Base-by-base conservation (phyloP, 2,888 invertebrate genomes). In the Octonoba sinensis region DNA sequence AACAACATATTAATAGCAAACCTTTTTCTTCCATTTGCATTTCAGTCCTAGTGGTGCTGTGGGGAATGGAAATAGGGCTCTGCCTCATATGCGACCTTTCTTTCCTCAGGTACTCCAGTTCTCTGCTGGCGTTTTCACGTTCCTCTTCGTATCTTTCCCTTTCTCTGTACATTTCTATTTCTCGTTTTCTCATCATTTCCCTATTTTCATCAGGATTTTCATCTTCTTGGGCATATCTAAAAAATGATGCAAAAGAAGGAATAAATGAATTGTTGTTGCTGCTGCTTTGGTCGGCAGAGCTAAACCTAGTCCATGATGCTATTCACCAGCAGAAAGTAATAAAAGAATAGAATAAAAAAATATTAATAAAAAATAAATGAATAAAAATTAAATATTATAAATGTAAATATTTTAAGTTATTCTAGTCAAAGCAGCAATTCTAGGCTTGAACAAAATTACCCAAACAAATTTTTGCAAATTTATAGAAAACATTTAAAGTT, bases 131-230 rank as follows among this genome's bases (percentile, higher is more conserved):
- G n/a, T 69, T 36, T 15, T 69, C 69, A n/a, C 57, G 47, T 46
- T 82, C 82, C n/a, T 74, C 67, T 62, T 82, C 15, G 46, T 76
- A 69, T 20, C 62, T 76, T 59, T 82, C 82, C 2, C 59, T 56
- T 16, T 82, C 72, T 2, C 62, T 46, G 27, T 66, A 70, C 1
- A 75, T n/a, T 15, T 79, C 74, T 44, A 66, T 70, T 62, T 82
- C 76, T 11, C 66, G 71, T 16, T 71, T 69, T 16, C 70, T 67
- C 8, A 72, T 20, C n/a, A 67, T 36, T 8, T 36, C 16, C 13
- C 65, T 70, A 13, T 22, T 76, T n/a, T 82, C 82, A 16, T 46
- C 60, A 0, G 20, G 1, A n/a, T 22, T 65, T 59, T 71, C 82
- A 20, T 76, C 82, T 27, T 82, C 81, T 0, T 49, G 36, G n/a